Conservation (phyloP, 2,797 vertebrate genomes). For the Aplochiton taeniatus region DNA sequence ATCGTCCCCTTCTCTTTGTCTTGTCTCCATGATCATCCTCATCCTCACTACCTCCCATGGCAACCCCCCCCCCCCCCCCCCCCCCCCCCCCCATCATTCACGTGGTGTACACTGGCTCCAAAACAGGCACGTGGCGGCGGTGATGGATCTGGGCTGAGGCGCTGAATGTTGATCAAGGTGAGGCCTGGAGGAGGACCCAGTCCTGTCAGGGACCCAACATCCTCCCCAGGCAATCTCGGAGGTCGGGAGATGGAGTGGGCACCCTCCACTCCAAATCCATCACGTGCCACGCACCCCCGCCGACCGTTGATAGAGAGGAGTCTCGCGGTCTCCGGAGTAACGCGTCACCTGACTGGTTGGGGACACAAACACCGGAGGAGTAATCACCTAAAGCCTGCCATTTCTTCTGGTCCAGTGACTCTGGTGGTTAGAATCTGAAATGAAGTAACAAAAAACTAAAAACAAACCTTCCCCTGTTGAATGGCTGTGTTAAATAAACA, state of each 20-base stretch:
- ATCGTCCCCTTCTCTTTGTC: conserved; percentile 10
- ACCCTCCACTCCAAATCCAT: conserved; percentile 66
- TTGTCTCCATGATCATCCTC: conserved; percentile 32
- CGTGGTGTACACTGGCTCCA: conserved; percentile 11
- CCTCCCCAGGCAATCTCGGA: conserved; percentile 75
- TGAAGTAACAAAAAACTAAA: neutral
- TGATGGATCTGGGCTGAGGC: conserved; percentile 71
- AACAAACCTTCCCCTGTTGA: neutral
- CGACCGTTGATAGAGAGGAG: conserved; percentile 65
- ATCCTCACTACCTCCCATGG: conserved; percentile 15
- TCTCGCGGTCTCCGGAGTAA: conserved; percentile 44
- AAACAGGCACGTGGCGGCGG: neutral
- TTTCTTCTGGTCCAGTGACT: conserved; percentile 29
- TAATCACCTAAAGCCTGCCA: conserved; percentile 46
- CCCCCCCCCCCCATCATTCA: conserved; percentile 48
- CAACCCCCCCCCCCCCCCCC: conserved; percentile 28
- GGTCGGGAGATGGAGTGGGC: conserved; percentile 73
- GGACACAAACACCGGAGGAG: conserved; percentile 47
- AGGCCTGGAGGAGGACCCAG: conserved; percentile 64
- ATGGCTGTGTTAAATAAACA: conserved; percentile 24
- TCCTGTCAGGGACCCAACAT: conserved; percentile 71
- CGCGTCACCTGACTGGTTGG: conserved; percentile 50
- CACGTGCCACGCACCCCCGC: conserved; percentile 60
- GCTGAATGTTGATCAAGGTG: conserved; percentile 79
- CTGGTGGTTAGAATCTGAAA: conserved; percentile 6